A percentile compares a stretch with the other conserved stretches of the same genome.
Conservation (phyloP, 1,140 invertebrate species). For the Pogonognathellus flavescens region DNA sequence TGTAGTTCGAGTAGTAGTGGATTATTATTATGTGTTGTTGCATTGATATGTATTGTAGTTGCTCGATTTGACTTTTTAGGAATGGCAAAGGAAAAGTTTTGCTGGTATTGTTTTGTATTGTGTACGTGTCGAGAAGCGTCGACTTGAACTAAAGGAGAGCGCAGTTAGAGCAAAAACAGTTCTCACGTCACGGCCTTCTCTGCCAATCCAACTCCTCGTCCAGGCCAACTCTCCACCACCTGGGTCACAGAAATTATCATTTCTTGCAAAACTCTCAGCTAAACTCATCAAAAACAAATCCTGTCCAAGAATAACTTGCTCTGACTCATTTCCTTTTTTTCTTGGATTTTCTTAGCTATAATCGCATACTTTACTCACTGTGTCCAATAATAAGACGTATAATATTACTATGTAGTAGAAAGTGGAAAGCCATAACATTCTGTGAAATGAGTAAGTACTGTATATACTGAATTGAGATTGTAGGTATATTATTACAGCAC, state of each 20-base stretch:
- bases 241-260: constrained; percentile 30
- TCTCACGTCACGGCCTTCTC: constrained; percentile 40
- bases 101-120: neutral
- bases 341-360: too few relatives aligned
- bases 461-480: too few relatives aligned
- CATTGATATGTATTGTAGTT: neutral
- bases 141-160: constrained; percentile 27
- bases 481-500: too few relatives aligned
- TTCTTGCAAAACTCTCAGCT: constrained; percentile 24
- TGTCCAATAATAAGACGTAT: too few relatives aligned
- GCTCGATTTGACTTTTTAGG: neutral
- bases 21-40: neutral
- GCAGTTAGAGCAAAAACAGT: constrained; percentile 5
- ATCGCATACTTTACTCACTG: too few relatives aligned
- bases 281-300: neutral
- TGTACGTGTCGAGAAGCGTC: neutral
- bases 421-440: too few relatives aligned
- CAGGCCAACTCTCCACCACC: constrained; percentile 25
- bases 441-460: too few relatives aligned
- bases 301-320: constrained; percentile 1
- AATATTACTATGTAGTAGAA: too few relatives aligned
- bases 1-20: neutral
- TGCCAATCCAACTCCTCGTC: constrained; percentile 21
- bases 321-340: neutral
- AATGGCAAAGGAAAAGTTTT: neutral